These are phyloP conservation scores for Saxicola maurus DNA, from an alignment of 2,797 vertebrate genomes.

Conservation along the genomic window DNA sequence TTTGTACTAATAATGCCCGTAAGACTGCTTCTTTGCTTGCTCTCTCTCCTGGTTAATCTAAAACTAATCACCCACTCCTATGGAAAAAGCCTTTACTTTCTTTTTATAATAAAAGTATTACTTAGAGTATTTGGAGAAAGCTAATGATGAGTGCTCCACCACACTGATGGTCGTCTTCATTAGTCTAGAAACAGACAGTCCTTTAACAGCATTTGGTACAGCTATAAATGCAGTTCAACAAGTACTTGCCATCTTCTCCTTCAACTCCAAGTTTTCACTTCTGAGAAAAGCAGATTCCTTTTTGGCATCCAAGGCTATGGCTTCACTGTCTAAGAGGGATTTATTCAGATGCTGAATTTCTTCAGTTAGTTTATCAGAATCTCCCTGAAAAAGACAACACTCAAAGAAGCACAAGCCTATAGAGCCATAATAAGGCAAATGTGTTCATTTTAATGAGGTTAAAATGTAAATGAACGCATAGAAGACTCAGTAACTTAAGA, in stretches of 20 bases:
- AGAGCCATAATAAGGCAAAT: neutral
- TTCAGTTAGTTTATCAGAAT: slow-evolving; percentile 72
- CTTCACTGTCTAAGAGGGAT: slow-evolving; percentile 83
- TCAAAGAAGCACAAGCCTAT: neutral
- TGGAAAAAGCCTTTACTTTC: neutral
- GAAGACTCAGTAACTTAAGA: neutral
- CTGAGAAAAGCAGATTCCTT: slow-evolving; percentile 87
- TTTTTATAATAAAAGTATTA: neutral
- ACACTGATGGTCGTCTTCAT: neutral
- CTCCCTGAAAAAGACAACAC: slow-evolving; percentile 65
- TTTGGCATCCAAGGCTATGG: slow-evolving; percentile 83
- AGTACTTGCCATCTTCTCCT: slow-evolving; percentile 77
- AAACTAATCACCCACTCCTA: neutral
- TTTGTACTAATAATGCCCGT: neutral
- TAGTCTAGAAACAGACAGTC: neutral
- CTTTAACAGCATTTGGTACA: neutral
- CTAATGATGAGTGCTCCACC: neutral
- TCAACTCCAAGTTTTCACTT: slow-evolving; percentile 80
- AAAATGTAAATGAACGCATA: neutral
- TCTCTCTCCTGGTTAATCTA: neutral
- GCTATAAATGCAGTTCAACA: neutral
- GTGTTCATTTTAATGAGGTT: neutral
- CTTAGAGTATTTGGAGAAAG: neutral
- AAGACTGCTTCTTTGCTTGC: neutral
- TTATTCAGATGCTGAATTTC: slow-evolving; percentile 81